Evolutionary conservation across 2,113 vertebrate species (phyloP).

Genomic region (Oncorhynchus gorbuscha): DNA sequence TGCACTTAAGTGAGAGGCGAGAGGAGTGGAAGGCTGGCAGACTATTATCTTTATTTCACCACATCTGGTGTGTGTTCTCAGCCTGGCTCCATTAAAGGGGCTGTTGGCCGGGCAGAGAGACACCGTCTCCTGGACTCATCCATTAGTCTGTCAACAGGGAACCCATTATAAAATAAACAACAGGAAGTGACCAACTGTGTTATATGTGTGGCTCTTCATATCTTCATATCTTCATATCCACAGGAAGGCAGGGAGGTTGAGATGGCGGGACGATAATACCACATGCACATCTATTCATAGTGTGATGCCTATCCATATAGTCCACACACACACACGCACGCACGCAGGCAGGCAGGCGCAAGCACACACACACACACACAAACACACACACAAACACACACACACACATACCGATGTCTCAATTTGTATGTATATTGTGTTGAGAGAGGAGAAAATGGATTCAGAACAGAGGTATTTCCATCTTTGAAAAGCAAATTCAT

Average conservation of each 20-base stretch:
- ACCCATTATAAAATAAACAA: slow-evolving; percentile 1
- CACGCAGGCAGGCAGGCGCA: too few species aligned
- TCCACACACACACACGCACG: too few species aligned
- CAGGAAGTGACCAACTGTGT: neutral
- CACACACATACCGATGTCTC: too few species aligned
- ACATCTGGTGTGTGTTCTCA: slow-evolving; percentile 39
- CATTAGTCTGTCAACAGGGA: slow-evolving; percentile 52
- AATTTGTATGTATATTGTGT: too few species aligned
- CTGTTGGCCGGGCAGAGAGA: slow-evolving; percentile 22
- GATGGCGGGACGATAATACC: neutral
- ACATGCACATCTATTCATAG: neutral
- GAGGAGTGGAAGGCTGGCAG: slow-evolving; percentile 35
- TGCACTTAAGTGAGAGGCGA: slow-evolving; percentile 48
- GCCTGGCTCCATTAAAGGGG: slow-evolving; percentile 29
- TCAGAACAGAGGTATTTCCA: too few species aligned
- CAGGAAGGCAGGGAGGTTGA: neutral
- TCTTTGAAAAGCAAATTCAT: too few species aligned
- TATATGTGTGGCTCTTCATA: neutral
- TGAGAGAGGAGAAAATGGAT: too few species aligned
- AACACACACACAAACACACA: too few species aligned
- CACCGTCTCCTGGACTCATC: slow-evolving; percentile 23
- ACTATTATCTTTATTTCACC: slow-evolving; percentile 58
- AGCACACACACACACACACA: too few species aligned
- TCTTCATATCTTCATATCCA: neutral
- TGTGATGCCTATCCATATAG: too few species aligned